Percentiles rank a stretch among this genome's conserved stretches.
Conservation (phyloP, 2,888 invertebrate genomes). For the Aquatica leii region DNA sequence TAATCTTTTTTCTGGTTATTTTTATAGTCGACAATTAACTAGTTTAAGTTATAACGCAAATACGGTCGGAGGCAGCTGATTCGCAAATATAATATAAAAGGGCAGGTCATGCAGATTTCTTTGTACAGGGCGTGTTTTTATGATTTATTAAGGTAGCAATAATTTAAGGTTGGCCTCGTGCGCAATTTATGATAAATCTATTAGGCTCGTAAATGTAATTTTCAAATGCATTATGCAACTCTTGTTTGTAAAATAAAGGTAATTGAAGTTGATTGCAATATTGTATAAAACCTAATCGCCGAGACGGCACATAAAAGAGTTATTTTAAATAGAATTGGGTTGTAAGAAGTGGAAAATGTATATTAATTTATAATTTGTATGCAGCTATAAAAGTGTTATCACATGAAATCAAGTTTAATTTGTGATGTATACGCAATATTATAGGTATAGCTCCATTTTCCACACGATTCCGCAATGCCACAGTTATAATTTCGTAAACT, state of each 20-base stretch:
- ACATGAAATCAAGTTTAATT: conserved; percentile 39
- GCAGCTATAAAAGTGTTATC: conserved; percentile 37
- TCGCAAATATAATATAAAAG: too few relatives aligned
- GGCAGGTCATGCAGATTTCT: not conserved
- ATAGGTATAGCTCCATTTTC: conserved; percentile 32
- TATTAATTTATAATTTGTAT: conserved; percentile 37
- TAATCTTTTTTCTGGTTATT: conserved; percentile 16
- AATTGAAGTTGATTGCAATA: conserved; percentile 15
- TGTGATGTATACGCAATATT: conserved; percentile 36
- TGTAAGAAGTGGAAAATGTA: conserved; percentile 28
- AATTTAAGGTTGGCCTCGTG: conserved; percentile 4
- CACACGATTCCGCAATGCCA: conserved; percentile 34
- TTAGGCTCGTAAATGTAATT: not conserved
- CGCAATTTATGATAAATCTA: not conserved
- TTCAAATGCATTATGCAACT: not conserved
- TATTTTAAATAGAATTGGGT: conserved; percentile 18
- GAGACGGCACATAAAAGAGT: conserved; percentile 22
- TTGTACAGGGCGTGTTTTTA: not conserved
- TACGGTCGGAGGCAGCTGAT: too few relatives aligned
- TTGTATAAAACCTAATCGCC: conserved; percentile 15
- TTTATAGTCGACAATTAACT: not conserved
- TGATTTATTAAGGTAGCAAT: conserved; percentile 1
- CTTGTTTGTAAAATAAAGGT: conserved; percentile 15
- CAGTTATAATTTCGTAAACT: conserved; percentile 32
- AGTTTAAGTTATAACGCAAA: not conserved